phyloP scores from a whole-genome alignment of 2,888 invertebrate species.

The Ennomos erosarius region DNA sequence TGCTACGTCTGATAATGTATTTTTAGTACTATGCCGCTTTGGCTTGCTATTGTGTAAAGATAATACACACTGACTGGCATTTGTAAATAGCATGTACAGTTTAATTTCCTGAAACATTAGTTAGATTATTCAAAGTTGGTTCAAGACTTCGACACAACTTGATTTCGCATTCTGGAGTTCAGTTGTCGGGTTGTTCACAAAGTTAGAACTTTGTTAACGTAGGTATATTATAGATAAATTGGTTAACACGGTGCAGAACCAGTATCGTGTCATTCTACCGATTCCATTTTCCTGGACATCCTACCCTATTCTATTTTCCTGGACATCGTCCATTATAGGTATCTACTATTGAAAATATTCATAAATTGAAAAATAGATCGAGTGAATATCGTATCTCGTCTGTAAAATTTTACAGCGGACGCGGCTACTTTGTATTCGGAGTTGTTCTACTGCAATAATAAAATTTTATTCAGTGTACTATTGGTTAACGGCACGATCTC shows the following conservation, averaged over 20 bases:
- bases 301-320: too few relatives aligned
- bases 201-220: too few relatives aligned
- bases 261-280: conserved; percentile 6
- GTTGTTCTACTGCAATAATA: conserved; percentile 39
- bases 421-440: conserved; percentile 30
- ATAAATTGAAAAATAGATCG: conserved; percentile 30
- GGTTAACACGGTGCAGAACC: conserved; percentile 2
- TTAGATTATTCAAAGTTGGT: too few relatives aligned
- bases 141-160: too few relatives aligned
- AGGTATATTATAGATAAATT: too few relatives aligned
- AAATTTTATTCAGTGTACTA: conserved; percentile 38
- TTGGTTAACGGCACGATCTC: conserved; percentile 32
- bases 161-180: background rate
- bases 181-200: conserved; percentile 7
- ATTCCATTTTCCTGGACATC: conserved; percentile 3
- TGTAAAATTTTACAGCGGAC: conserved; percentile 34
- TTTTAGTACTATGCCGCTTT: too few relatives aligned
- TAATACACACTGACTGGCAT: too few relatives aligned
- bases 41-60: too few relatives aligned
- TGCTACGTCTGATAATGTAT: too few relatives aligned
- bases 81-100: too few relatives aligned
- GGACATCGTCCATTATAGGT: background rate
- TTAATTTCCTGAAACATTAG: too few relatives aligned
- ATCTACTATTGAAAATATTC: conserved; percentile 37
- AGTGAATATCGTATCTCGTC: conserved; percentile 21